Evolutionary conservation across 2,797 vertebrate genomes (phyloP).

Genomic region (Echiichthys vipera): DNA sequence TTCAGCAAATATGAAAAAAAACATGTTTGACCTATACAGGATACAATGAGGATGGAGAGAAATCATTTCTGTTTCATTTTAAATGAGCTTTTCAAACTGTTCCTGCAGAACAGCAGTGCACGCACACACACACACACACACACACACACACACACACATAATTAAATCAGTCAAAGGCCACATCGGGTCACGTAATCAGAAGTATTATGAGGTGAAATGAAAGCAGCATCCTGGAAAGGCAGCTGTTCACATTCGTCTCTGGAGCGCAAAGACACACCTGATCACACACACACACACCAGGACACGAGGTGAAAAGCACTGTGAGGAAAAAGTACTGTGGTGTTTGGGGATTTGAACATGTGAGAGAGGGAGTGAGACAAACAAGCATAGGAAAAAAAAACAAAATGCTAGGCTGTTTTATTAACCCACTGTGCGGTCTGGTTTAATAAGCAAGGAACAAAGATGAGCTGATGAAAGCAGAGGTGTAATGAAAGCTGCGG

Average conservation of each 20-base stretch:
- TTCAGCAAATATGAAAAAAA: no score
- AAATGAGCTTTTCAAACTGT: constrained; percentile 7
- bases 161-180: constrained; percentile 35
- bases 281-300: constrained; percentile 48
- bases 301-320: constrained; percentile 53
- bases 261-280: constrained; percentile 53
- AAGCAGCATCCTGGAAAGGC: constrained; percentile 39
- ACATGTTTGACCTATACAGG: background rate
- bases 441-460: constrained; percentile 48
- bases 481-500: constrained; percentile 49
- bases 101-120: background rate
- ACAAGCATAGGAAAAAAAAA: constrained; percentile 10
- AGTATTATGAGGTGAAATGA: constrained; percentile 33
- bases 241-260: constrained; percentile 60
- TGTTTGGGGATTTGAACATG: constrained; percentile 27
- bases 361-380: constrained; percentile 6
- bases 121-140: background rate
- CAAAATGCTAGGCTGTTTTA: constrained; percentile 21
- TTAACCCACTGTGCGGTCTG: constrained; percentile 15
- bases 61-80: background rate
- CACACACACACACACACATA: constrained; percentile 14
- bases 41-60: background rate
- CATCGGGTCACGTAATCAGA: constrained; percentile 34
- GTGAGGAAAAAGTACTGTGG: constrained; percentile 40
- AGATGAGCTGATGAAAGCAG: constrained; percentile 44